Percentiles rank a stretch among this genome's conserved stretches.
phyloP scores from a whole-genome alignment of 2,888 invertebrate genomes.

The Siphonodentalium dalli region DNA sequence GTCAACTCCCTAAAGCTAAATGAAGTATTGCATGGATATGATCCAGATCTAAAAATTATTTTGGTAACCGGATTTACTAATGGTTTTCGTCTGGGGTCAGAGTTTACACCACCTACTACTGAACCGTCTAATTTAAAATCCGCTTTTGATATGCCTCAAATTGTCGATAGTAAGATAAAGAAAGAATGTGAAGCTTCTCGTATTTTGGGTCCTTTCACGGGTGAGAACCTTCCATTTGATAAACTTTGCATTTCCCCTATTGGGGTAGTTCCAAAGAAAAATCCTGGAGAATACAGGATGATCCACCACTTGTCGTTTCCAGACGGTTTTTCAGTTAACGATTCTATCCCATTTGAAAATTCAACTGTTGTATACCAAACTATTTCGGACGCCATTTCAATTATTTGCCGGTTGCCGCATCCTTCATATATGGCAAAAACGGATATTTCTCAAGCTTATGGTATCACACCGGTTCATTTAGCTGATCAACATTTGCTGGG shows the following conservation, averaged over 20 bases:
- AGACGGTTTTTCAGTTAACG: slow-evolving; percentile 16
- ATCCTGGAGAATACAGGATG: slow-evolving; percentile 9
- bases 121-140: slow-evolving; percentile 17
- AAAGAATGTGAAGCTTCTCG: slow-evolving; percentile 1
- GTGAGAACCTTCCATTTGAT: slow-evolving; percentile 9
- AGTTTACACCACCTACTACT: too few species aligned
- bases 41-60: too few species aligned
- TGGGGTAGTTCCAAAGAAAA: slow-evolving; percentile 21
- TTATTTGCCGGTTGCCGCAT: slow-evolving; percentile 3
- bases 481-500: slow-evolving; percentile 17
- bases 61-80: too few species aligned
- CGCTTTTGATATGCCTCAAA: background rate
- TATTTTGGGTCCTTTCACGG: slow-evolving; percentile 14
- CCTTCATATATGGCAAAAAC: slow-evolving; percentile 13
- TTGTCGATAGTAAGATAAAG: slow-evolving; percentile 6
- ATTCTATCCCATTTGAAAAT: slow-evolving; percentile 9
- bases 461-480: slow-evolving; percentile 18
- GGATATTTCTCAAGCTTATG: slow-evolving; percentile 14
- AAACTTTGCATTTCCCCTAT: slow-evolving; percentile 14
- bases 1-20: too few species aligned
- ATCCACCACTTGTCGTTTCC: slow-evolving; percentile 21
- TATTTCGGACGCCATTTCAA: slow-evolving; percentile 13
- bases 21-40: too few species aligned
- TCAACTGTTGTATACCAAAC: slow-evolving; percentile 10
- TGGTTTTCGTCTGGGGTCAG: too few species aligned